These are phyloP conservation scores for Cyanoramphus novaezelandiae DNA, from an alignment of 2,113 vertebrate genomes.

Conservation along the genomic window DNA sequence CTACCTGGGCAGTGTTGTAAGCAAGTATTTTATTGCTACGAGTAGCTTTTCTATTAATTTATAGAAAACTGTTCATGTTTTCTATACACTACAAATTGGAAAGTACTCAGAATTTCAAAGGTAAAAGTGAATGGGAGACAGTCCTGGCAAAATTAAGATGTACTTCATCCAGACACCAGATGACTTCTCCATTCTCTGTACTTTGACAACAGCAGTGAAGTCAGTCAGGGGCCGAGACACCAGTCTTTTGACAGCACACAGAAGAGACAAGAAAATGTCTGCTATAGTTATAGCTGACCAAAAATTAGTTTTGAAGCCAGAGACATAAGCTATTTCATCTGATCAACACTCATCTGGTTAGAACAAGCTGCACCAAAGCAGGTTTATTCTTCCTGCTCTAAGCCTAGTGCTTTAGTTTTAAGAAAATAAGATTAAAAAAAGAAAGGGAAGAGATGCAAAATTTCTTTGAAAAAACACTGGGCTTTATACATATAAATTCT, in stretches of 20 bases:
- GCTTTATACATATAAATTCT: neutral
- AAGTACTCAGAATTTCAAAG: neutral
- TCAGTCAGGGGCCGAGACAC: neutral
- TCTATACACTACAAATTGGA: neutral
- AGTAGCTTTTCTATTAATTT: neutral
- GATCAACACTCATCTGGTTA: neutral
- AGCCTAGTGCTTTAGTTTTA: neutral
- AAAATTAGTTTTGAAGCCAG: neutral
- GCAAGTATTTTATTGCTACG: neutral
- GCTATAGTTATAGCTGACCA: neutral
- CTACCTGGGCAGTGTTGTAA: neutral
- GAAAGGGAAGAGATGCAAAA: neutral
- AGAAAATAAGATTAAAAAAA: neutral
- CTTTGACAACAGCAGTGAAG: neutral
- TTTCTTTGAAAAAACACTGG: neutral
- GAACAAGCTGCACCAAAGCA: neutral
- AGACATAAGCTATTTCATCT: neutral
- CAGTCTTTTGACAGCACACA: neutral
- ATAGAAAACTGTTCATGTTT: neutral
- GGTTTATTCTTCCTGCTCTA: neutral
- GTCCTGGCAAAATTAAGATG: neutral
- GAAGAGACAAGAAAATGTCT: neutral
- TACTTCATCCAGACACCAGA: neutral
- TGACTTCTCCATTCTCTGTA: neutral
- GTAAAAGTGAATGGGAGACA: neutral